These are phyloP conservation scores for Brachionus sp. DNA, from an alignment of 1,140 invertebrate species.

Conservation along the genomic window DNA sequence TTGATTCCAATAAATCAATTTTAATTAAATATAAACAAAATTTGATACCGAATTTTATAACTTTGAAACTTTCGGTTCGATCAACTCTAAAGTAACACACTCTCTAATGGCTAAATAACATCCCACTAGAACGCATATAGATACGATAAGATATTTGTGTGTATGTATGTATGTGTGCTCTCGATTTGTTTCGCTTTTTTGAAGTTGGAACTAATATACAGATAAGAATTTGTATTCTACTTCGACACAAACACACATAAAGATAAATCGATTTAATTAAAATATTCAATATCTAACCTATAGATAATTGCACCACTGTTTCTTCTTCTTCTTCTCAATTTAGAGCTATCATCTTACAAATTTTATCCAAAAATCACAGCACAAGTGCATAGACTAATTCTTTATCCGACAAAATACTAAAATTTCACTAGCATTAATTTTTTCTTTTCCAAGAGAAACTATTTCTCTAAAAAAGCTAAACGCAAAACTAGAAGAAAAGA, in stretches of 20 bases:
- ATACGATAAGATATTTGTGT: background rate
- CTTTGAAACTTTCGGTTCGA: slow-evolving; percentile 19
- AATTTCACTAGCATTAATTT: background rate
- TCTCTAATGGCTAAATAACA: slow-evolving; percentile 24
- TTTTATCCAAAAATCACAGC: background rate
- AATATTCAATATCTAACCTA: background rate
- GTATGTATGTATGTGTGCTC: background rate
- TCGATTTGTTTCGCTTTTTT: background rate
- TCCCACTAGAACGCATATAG: background rate
- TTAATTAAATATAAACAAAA: slow-evolving; percentile 37
- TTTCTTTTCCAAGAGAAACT: too few species aligned
- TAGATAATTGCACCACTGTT: slow-evolving; percentile 32
- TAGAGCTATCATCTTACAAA: background rate
- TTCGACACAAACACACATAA: slow-evolving; percentile 23
- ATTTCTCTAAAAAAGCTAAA: too few species aligned
- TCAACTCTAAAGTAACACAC: background rate
- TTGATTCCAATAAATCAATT: slow-evolving; percentile 23
- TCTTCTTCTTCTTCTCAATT: background rate
- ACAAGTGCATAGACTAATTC: background rate
- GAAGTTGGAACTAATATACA: slow-evolving; percentile 34
- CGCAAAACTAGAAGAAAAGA: too few species aligned
- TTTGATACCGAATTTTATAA: slow-evolving; percentile 29
- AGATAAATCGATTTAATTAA: slow-evolving; percentile 38
- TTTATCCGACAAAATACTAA: background rate
- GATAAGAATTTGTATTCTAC: background rate